Base-by-base conservation (phyloP, 1,140 invertebrate species). In the Amphibalanus amphitrite region DNA sequence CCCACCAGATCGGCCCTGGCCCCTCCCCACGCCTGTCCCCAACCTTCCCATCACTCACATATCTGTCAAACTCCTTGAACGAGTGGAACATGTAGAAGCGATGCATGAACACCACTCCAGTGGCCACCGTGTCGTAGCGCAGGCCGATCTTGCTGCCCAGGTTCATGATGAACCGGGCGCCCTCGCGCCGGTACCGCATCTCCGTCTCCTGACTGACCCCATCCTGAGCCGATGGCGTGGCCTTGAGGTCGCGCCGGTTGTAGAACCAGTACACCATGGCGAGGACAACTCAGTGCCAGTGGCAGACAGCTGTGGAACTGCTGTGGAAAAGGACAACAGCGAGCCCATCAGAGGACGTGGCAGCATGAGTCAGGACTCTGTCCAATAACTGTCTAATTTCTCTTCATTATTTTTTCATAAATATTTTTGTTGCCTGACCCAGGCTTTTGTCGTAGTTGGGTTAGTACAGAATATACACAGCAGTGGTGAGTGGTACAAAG, bases 1-100 rank as follows among this genome's bases (percentile, higher is more conserved):
- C n/a, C n/a, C n/a, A n/a, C n/a, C n/a, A n/a, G n/a, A n/a, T n/a
- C n/a, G n/a, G n/a, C n/a, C n/a, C n/a, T n/a, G n/a, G n/a, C n/a
- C n/a, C n/a, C n/a, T n/a, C n/a, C 26, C 73, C 40, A 17, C 71
- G 33, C 29, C 33, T 23, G 23, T 33, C n/a, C 23, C 30, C 23
- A 33, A 40, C 69, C n/a, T n/a, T n/a, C n/a, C n/a, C n/a, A n/a
- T n/a, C 73, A 86, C 86, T 87, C 81, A 90, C 94, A 82, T 95
- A 97, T 81, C 93, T 84, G 69, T 93, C 93, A 82, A 97, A 99
- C 73, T 91, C 91, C 79, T 89, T 89, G 78, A 98, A 98, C 0
- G 93, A 95, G 80, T 98, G 95, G 77, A 94, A 93, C 94, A 98
- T 98, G 80, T 98, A 99, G 81, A 99, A 99, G 10, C 76, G 69